Conservation (phyloP, 2,888 invertebrate species). For the Calliphora vomitoria region DNA sequence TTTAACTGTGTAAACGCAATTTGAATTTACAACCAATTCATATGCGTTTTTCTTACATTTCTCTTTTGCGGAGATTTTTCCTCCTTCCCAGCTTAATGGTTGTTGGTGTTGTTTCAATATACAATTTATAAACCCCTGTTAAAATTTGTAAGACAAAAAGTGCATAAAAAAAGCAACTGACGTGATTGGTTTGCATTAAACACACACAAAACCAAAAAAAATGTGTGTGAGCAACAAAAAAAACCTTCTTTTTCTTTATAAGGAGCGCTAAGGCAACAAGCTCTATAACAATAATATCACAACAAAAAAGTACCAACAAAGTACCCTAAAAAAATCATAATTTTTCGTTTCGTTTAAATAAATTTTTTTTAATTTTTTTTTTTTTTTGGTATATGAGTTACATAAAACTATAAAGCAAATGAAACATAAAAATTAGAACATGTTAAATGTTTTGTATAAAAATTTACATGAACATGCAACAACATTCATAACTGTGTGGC, state of each 20-base stretch:
- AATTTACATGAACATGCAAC: conserved; percentile 78
- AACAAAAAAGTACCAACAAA: conserved; percentile 7
- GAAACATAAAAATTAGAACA: conserved; percentile 81
- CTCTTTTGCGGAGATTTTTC: conserved; percentile 42
- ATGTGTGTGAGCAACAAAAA: conserved; percentile 22
- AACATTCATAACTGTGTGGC: conserved; percentile 65
- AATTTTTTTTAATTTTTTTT: not conserved
- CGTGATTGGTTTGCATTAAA: conserved; percentile 73
- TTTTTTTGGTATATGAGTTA: conserved; percentile 64
- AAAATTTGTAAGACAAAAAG: conserved; percentile 33
- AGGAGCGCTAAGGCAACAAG: not conserved
- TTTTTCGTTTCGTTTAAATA: conserved; percentile 26
- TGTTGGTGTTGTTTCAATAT: conserved; percentile 41
- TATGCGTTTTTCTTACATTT: conserved; percentile 69
- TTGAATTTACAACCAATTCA: conserved; percentile 72
- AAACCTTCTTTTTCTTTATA: conserved; percentile 40
- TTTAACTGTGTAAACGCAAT: conserved; percentile 73
- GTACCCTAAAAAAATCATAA: conserved; percentile 51
- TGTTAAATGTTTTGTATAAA: conserved; percentile 79
- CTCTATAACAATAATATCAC: not conserved
- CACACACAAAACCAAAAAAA: conserved; percentile 34
- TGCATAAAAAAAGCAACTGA: conserved; percentile 45
- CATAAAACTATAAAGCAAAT: conserved; percentile 73
- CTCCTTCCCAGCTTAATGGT: conserved; percentile 26
- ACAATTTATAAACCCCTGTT: conserved; percentile 60